These are phyloP conservation scores for Menura novaehollandiae DNA, from an alignment of 2,113 vertebrate genomes.

Conservation along the genomic window DNA sequence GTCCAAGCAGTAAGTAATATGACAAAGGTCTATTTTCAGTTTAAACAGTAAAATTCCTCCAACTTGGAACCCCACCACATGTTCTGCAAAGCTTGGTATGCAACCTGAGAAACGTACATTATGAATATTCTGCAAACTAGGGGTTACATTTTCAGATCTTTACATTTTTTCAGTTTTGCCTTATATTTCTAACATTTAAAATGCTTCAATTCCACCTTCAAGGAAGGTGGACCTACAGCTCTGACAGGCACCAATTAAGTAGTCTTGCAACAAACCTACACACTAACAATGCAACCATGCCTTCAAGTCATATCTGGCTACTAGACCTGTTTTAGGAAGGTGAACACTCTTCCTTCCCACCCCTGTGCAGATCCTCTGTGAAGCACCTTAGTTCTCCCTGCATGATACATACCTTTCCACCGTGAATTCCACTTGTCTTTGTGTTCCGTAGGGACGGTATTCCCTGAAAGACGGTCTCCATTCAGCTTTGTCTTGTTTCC, in stretches of 20 bases:
- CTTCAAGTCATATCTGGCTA: background rate
- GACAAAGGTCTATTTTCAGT: background rate
- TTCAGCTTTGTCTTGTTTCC: constrained; percentile 64
- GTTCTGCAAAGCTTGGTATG: background rate
- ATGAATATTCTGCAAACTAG: background rate
- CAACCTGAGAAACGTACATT: background rate
- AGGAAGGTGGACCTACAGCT: background rate
- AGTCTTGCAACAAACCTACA: background rate
- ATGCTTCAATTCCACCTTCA: background rate
- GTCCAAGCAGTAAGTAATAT: background rate
- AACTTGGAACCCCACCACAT: background rate
- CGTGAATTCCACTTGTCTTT: constrained; percentile 62
- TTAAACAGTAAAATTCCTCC: background rate
- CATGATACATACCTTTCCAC: constrained; percentile 69
- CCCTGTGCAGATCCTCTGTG: background rate
- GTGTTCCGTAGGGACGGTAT: constrained; percentile 43
- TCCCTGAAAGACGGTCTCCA: constrained; percentile 66
- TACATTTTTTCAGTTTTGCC: background rate
- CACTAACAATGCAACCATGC: background rate
- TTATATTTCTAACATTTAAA: background rate
- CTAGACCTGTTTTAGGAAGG: background rate
- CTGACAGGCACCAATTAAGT: background rate
- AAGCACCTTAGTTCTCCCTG: background rate
- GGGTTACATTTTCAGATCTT: background rate
- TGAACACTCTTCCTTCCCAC: background rate